Base-by-base conservation (phyloP, 2,113 vertebrate species). In the Spermophilus dauricus region DNA sequence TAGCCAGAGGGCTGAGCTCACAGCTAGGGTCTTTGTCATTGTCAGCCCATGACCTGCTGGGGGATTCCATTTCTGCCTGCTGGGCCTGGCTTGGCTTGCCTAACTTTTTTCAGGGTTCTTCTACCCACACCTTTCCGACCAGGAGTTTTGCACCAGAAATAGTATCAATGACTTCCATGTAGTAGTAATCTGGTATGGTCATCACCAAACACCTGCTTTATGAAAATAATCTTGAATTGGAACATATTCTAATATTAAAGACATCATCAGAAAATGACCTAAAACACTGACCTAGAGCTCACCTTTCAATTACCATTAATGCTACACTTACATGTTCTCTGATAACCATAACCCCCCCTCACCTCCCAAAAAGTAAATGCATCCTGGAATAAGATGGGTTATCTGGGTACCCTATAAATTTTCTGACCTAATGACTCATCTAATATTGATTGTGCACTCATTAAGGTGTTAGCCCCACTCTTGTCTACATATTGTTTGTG, bases 201-300 rank as follows among this genome's bases (percentile, higher is more conserved):
- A 85, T 65, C 84, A 77, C 53, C 51, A 85, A 86, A 39, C 20
- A 91, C 92, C 92, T 97, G 95, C 48, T 65, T 91, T 88, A 92
- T 63, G 63, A 95, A 8, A 91, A 70, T 9, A 91, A 93, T 17
- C 32, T 78, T 42, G 45, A 86, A 39, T 92, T 93, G 87, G 89
- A 87, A 83, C 51, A 48, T 24, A 56, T 56, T 48, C 17, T 65
- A 94, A 34, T 4, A 73, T 75, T 28, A 88, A 11, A 96, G 45
- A 8, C 20, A 39, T 0, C 17, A 26, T 83, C 32, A 93, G 84
- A 58, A 78, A 48, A 72, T 42, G 32, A 51, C 17, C 10, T 92
- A 9, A 91, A 51, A 86, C 86, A 91, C 32, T 70, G 12, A 17
- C 37, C 70, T 32, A 20, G 17, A 76, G 56, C 9, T n/a, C 24